Evolutionary conservation across 2,888 invertebrate genomes (phyloP).

Genomic region (Erebia ligea): DNA sequence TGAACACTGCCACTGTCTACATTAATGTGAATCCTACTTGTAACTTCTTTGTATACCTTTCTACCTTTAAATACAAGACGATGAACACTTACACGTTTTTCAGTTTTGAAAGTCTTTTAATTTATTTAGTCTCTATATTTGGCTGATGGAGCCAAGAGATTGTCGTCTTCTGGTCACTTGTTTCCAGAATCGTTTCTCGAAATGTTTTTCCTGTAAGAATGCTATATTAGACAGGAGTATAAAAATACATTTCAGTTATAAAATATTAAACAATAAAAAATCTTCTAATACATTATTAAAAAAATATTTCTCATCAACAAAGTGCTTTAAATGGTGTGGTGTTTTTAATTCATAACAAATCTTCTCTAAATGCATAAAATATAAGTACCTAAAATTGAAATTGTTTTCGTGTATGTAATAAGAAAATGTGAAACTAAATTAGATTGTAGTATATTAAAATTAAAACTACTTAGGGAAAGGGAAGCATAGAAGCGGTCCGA

Average conservation of each 20-base stretch:
- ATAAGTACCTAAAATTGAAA: not conserved
- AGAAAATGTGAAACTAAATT: constrained; percentile 25
- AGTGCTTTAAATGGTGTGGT: constrained; percentile 18
- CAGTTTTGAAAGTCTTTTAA: constrained; percentile 30
- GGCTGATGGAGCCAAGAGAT: constrained; percentile 78
- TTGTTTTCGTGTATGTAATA: not conserved
- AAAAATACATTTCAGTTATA: not conserved
- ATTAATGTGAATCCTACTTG: constrained; percentile 26
- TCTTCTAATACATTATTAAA: not conserved
- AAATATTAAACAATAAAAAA: not conserved
- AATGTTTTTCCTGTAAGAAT: constrained; percentile 87
- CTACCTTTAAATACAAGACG: constrained; percentile 33
- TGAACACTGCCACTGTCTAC: constrained; percentile 38
- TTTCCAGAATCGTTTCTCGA: constrained; percentile 91
- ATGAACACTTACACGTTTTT: constrained; percentile 42
- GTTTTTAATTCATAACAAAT: constrained; percentile 1
- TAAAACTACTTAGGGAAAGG: constrained; percentile 42
- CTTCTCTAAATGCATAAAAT: not conserved
- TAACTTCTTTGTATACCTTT: constrained; percentile 27
- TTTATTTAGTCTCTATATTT: constrained; percentile 57
- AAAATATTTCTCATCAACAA: not conserved
- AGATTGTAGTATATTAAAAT: constrained; percentile 5
- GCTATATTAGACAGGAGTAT: constrained; percentile 35
- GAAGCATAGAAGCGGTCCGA: constrained; percentile 67
- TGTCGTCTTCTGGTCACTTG: constrained; percentile 89